These are phyloP conservation scores for Echinops telfairi DNA, from an alignment of 2,113 vertebrate species.

Conservation along the genomic window DNA sequence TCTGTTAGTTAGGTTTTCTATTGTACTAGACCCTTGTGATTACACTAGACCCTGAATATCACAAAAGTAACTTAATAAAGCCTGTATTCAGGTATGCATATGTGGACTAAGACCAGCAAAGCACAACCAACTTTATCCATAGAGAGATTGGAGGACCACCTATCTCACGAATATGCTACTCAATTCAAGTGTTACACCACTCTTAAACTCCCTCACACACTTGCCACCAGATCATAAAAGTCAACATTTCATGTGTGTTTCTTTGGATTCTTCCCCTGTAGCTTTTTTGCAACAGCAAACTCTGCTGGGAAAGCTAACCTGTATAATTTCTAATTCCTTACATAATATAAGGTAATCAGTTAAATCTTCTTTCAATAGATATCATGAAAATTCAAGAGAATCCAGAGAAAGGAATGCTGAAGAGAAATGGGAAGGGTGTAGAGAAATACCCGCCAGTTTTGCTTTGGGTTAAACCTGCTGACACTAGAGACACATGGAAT, in stretches of 20 bases:
- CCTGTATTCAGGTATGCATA: background rate
- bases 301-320: background rate
- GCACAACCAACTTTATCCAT: background rate
- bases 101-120: background rate
- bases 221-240: background rate
- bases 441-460: constrained; percentile 31
- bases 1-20: background rate
- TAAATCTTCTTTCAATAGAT: too few species aligned
- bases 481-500: constrained; percentile 8
- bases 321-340: constrained; percentile 17
- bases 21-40: background rate
- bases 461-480: background rate
- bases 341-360: background rate
- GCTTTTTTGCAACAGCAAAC: constrained; percentile 8
- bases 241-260: background rate
- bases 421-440: background rate
- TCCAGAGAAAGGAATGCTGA: background rate
- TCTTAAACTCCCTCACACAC: background rate
- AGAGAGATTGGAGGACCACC: background rate
- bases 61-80: constrained; percentile 31
- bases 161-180: background rate
- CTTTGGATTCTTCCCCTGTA: background rate
- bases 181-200: background rate
- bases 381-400: background rate
- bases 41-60: background rate